Evolutionary conservation across 2,888 invertebrate species (phyloP).

Genomic region (Cantharis rustica): DNA sequence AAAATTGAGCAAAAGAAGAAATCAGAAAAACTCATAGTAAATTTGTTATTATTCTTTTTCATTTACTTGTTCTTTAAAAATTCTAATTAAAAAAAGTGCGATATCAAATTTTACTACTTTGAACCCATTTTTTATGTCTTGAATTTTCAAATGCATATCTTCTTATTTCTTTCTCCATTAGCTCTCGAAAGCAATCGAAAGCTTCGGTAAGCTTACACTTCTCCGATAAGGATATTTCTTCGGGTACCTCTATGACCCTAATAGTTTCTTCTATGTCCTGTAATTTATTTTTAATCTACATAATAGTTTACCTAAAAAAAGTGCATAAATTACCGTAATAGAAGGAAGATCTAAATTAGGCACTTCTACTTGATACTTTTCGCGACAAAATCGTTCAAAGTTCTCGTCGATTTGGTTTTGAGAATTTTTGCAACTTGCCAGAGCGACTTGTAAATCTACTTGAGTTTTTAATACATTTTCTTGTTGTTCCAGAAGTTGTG

Average conservation of each 20-base stretch:
- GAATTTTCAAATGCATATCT: conserved; percentile 9
- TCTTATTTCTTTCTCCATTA: conserved; percentile 21
- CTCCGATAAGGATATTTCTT: not conserved
- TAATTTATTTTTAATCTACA: too few species aligned
- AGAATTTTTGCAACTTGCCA: conserved; percentile 41
- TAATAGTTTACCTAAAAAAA: not conserved
- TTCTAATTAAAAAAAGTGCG: not conserved
- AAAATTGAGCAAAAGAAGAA: too few species aligned
- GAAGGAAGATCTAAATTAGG: conserved; percentile 8
- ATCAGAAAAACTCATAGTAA: too few species aligned
- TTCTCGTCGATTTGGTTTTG: conserved; percentile 42
- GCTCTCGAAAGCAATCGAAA: conserved; percentile 21
- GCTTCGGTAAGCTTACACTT: not conserved
- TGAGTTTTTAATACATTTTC: conserved; percentile 46
- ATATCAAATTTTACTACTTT: conserved; percentile 22
- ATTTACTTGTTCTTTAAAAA: not conserved
- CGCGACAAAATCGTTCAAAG: conserved; percentile 47
- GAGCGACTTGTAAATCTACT: conserved; percentile 42
- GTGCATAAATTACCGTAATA: not conserved
- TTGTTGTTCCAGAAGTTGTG: conserved; percentile 41
- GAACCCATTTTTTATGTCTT: conserved; percentile 25
- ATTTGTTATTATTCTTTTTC: not conserved
- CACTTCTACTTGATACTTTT: conserved; percentile 22
- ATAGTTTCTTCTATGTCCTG: not conserved
- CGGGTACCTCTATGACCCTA: not conserved